Evolutionary conservation across 2,888 invertebrate genomes (phyloP).

Genomic region (Hypolimnas misippus): DNA sequence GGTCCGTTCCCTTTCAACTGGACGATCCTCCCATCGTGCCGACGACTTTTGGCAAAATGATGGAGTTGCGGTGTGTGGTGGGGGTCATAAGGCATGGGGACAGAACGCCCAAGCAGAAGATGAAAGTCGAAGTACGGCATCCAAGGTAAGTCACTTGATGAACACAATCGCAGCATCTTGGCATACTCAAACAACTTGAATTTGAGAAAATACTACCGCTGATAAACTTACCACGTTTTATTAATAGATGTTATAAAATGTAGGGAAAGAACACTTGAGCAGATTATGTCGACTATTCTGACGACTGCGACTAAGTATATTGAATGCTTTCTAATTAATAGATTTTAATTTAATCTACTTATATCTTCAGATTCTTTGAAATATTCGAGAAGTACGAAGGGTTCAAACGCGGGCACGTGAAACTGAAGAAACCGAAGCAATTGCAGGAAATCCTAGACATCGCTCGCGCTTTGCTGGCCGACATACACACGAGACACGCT

Average conservation of each 20-base stretch:
- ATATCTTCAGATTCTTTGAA: constrained; percentile 93
- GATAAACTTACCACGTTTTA: no score
- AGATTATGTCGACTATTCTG: no score
- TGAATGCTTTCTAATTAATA: not conserved
- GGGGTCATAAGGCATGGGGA: constrained; percentile 99
- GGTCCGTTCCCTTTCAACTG: constrained; percentile 98
- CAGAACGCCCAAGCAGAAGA: constrained; percentile 99
- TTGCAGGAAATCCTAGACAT: constrained; percentile 99
- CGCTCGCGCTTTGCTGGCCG: constrained; percentile 93
- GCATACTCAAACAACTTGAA: no score
- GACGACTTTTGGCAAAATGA: constrained; percentile 99
- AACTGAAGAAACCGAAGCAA: constrained; percentile 98
- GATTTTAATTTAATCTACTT: no score
- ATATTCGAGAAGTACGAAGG: constrained; percentile 99
- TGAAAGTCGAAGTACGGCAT: constrained; percentile 99
- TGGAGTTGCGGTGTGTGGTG: constrained; percentile 96
- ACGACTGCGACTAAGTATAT: no score
- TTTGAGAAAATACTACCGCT: no score
- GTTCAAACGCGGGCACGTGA: constrained; percentile 97
- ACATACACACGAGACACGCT: constrained; percentile 94
- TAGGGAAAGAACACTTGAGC: no score
- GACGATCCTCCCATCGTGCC: constrained; percentile 99
- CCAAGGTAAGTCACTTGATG: constrained; percentile 86
- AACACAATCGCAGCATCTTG: no score
- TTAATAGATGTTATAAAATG: no score